Base-by-base conservation (phyloP, 2,888 invertebrate species). In the Drosophila flavopinicola region DNA sequence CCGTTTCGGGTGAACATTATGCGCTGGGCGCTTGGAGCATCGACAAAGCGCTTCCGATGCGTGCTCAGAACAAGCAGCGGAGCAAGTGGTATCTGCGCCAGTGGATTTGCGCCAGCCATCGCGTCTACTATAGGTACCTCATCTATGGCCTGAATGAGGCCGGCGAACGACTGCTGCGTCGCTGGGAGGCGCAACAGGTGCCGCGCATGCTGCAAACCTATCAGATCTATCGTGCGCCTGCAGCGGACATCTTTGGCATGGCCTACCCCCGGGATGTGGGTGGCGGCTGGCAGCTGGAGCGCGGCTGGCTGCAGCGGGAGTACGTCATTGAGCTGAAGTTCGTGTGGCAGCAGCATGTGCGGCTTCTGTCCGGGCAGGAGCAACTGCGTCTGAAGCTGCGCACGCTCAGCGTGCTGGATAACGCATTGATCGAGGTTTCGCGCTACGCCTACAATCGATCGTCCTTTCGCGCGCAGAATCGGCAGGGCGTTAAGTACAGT, bases 261-360 rank as follows among this genome's bases (percentile, higher is more conserved):
- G 85, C 72, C 33, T 60, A 85, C 67, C 49, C 80, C 6, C 57
- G 49, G 0, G 57, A 68, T 0, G 78, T 73, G 57, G 88, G 65
- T 0, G 88, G 82, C 5, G 88, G 88, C 0, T 49, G 73, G 9
- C 70, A 76, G 66, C 90, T 95, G 9, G 95, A 94, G 80, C 93
- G 94, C 70, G 97, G 97, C 3, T 98, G 97, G 97, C 92, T 97
- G 33, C 78, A 85, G 23, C 96, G 95, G 15, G 96, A 96, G 88
- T 85, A 87, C 13, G 92, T 95, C 45, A 92, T 97, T 38, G 97
- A 97, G 89, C 93, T 97, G 66, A 96, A 97, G 90, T 93, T 97
- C 78, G 52, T 86, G 1, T 94, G 94, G 87, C 94, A 95, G 78
- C 94, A 95, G 87, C 95, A 97, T 5, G 92, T 97, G 51, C 93